Conservation (phyloP, 2,888 invertebrate genomes). For the Deroplatys truncata region DNA sequence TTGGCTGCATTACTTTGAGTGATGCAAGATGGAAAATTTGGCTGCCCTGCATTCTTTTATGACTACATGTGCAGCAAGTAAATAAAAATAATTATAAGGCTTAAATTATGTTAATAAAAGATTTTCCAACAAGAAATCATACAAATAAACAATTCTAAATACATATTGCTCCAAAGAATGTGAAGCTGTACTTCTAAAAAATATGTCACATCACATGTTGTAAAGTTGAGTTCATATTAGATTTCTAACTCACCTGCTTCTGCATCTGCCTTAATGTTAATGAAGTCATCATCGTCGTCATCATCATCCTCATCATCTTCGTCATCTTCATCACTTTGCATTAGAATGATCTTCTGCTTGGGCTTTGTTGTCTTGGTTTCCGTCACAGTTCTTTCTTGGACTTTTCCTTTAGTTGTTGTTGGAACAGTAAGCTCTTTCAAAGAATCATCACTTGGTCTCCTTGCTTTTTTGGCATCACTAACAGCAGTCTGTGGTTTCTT, state of each 20-base stretch:
- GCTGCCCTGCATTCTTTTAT: too few relatives aligned
- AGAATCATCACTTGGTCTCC: background rate
- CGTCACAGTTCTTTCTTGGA: slow-evolving; percentile 41
- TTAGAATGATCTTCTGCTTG: slow-evolving; percentile 33
- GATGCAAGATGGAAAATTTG: too few relatives aligned
- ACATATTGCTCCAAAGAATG: too few relatives aligned
- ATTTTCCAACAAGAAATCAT: too few relatives aligned
- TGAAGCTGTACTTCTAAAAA: too few relatives aligned
- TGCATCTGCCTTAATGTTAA: slow-evolving; percentile 59
- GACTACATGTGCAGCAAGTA: too few relatives aligned
- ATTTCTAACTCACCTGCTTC: slow-evolving; percentile 43
- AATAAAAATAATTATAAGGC: too few relatives aligned
- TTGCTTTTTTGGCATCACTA: background rate
- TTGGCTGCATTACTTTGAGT: too few relatives aligned
- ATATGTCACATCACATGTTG: too few relatives aligned
- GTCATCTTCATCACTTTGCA: slow-evolving; percentile 49
- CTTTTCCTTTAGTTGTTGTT: slow-evolving; percentile 27
- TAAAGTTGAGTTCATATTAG: too few relatives aligned
- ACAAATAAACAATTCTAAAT: too few relatives aligned
- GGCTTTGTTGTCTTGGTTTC: slow-evolving; percentile 36
- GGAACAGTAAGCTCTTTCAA: background rate
- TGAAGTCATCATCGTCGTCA: slow-evolving; percentile 56
- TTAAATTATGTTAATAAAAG: too few relatives aligned
- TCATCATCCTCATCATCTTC: slow-evolving; percentile 55
- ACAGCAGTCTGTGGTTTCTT: background rate